phyloP scores from a whole-genome alignment of 2,797 vertebrate genomes.

The Myotis vivesi region DNA sequence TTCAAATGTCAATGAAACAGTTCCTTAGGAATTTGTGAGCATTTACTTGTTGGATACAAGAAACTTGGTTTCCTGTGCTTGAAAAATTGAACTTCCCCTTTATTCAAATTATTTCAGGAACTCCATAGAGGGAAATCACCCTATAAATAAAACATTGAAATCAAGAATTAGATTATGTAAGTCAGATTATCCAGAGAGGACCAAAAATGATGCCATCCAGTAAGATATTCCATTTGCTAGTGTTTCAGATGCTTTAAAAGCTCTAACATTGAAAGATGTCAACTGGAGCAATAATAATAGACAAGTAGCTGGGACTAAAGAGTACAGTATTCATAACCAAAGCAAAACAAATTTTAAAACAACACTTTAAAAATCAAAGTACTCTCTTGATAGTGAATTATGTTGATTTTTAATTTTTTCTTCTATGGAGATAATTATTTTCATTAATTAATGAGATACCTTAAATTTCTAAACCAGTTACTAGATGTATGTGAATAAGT shows the following conservation, averaged over 20 bases:
- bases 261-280: background rate
- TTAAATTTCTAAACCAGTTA: background rate
- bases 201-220: background rate
- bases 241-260: background rate
- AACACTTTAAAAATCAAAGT: background rate
- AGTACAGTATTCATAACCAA: background rate
- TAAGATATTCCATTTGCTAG: background rate
- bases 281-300: background rate
- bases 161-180: background rate
- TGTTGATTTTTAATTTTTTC: background rate
- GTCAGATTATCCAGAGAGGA: background rate
- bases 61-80: background rate
- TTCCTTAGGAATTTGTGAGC: background rate
- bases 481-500: background rate
- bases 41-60: background rate
- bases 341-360: background rate
- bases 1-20: background rate
- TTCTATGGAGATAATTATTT: background rate
- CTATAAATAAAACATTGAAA: background rate
- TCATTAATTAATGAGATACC: background rate
- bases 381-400: background rate
- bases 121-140: background rate
- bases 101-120: background rate
- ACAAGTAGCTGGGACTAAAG: background rate
- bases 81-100: background rate